These are phyloP conservation scores for Quadriops clusia DNA, from an alignment of 2,888 invertebrate genomes.

Conservation along the genomic window DNA sequence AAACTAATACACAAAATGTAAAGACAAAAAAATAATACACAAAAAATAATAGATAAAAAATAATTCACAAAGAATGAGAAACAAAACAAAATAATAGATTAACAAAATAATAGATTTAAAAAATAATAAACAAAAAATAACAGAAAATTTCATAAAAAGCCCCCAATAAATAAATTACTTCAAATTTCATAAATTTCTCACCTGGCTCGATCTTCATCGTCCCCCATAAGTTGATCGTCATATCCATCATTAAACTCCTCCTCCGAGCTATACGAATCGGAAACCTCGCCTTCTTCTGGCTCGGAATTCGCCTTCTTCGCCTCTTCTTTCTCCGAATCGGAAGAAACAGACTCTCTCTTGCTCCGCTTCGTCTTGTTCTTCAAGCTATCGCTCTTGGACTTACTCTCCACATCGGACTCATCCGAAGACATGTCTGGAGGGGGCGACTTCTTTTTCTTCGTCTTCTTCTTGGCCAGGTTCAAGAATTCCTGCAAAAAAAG, in stretches of 20 bases:
- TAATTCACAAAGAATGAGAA: no score
- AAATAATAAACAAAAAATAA: no score
- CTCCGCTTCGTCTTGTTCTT: slow-evolving; percentile 25
- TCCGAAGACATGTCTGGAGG: slow-evolving; percentile 24
- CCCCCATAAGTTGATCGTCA: slow-evolving; percentile 94
- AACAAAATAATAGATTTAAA: no score
- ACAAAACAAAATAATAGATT: no score
- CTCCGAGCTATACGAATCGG: slow-evolving; percentile 53
- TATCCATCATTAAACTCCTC: slow-evolving; percentile 94
- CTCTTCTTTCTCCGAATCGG: slow-evolving; percentile 32
- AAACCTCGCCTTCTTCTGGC: slow-evolving; percentile 83
- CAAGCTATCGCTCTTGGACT: slow-evolving; percentile 35
- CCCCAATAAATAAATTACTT: no score
- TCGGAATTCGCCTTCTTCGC: slow-evolving; percentile 53
- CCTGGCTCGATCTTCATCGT: slow-evolving; percentile 87
- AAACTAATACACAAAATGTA: no score
- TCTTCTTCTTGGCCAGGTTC: slow-evolving; percentile 70
- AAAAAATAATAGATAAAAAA: no score
- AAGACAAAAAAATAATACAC: no score
- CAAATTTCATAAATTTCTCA: no score
- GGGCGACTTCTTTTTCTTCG: slow-evolving; percentile 45
- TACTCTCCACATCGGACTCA: slow-evolving; percentile 34
- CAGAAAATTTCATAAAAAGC: no score
- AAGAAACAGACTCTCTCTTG: slow-evolving; percentile 24
- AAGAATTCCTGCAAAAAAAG: slow-evolving; percentile 56